phyloP scores from a whole-genome alignment of 2,797 vertebrate species.

The Macropus fuliginosus region DNA sequence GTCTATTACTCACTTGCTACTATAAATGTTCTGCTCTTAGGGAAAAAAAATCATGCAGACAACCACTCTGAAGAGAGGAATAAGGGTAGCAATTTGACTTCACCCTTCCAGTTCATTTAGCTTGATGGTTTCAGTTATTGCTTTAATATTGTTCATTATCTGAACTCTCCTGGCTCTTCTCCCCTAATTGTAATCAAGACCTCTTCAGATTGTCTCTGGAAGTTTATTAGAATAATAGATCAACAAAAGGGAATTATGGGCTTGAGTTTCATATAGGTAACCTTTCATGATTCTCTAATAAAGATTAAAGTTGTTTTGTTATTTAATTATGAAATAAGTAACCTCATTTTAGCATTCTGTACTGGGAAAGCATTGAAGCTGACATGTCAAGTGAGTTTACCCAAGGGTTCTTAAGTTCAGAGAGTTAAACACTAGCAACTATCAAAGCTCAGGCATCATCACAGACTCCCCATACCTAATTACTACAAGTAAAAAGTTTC shows the following conservation, averaged over 20 bases:
- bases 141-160: conserved; percentile 68
- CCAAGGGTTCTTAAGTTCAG: conserved; percentile 66
- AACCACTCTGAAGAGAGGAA: conserved; percentile 30
- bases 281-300: conserved; percentile 72
- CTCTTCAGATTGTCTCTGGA: conserved; percentile 72
- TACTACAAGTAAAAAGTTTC: conserved; percentile 85
- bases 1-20: neutral
- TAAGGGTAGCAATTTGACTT: conserved; percentile 58
- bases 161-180: conserved; percentile 66
- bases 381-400: conserved; percentile 78
- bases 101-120: conserved; percentile 45
- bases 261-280: conserved; percentile 68
- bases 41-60: conserved; percentile 60
- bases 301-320: conserved; percentile 79
- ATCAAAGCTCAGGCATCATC: conserved; percentile 74
- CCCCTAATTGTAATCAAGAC: conserved; percentile 76
- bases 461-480: conserved; percentile 86
- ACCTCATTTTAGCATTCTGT: conserved; percentile 76
- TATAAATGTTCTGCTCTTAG: conserved; percentile 57
- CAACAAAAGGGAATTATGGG: conserved; percentile 75
- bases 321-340: conserved; percentile 83
- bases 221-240: conserved; percentile 80
- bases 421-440: conserved; percentile 74
- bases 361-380: conserved; percentile 62
- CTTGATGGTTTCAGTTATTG: conserved; percentile 67